Conservation (phyloP, 2,888 invertebrate species). For the Machimus rusticus region DNA sequence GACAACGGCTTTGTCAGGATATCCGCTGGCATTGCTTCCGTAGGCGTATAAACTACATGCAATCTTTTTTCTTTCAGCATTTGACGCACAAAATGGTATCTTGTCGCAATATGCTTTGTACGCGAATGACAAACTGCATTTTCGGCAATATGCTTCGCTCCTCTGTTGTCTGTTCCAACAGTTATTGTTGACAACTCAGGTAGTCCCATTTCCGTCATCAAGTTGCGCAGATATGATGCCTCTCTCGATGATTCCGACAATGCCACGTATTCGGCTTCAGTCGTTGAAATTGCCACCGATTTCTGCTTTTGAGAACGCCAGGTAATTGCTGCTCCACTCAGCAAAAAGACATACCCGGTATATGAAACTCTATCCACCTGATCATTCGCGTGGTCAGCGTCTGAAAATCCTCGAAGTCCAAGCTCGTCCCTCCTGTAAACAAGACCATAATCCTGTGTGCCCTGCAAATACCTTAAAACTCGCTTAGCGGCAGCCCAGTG, state of each 20-base stretch:
- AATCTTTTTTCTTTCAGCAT: background rate
- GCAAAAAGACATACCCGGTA: background rate
- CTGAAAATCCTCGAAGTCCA: background rate
- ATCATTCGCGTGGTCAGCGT: background rate
- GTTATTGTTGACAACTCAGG: background rate
- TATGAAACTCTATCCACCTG: background rate
- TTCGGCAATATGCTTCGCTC: background rate
- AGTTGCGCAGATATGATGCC: background rate
- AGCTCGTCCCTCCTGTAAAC: background rate
- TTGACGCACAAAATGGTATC: slow-evolving; percentile 1
- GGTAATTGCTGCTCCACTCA: background rate
- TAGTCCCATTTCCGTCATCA: background rate
- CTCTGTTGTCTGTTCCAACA: background rate
- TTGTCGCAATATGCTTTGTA: slow-evolving; percentile 7
- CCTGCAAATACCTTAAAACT: background rate
- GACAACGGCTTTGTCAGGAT: background rate
- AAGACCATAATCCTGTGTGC: background rate
- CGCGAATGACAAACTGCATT: background rate
- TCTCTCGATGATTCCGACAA: background rate
- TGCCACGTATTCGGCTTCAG: too few species aligned
- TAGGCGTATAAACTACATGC: background rate
- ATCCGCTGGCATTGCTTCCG: background rate
- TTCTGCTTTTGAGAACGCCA: background rate
- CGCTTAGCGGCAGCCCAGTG: background rate
- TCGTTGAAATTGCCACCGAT: background rate